phyloP scores from a whole-genome alignment of 2,888 invertebrate species.

The Adela reaumurella region DNA sequence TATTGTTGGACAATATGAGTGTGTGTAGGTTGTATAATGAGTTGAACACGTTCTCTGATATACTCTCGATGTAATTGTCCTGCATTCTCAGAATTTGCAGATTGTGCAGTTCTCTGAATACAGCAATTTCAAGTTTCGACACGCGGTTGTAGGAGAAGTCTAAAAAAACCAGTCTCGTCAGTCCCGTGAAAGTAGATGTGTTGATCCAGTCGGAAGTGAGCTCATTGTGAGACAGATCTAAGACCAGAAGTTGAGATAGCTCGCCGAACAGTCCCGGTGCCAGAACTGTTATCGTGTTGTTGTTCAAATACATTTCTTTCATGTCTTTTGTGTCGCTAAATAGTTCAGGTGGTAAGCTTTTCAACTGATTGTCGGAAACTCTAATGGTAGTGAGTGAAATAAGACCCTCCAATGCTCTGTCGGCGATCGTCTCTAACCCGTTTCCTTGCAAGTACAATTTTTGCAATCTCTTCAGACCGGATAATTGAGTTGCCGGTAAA shows the following conservation, averaged over 20 bases:
- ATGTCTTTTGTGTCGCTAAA: slow-evolving; percentile 75
- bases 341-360: slow-evolving; percentile 76
- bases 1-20: slow-evolving; percentile 76
- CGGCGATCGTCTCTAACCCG: slow-evolving; percentile 70
- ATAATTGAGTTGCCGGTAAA: slow-evolving; percentile 67
- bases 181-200: slow-evolving; percentile 73
- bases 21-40: slow-evolving; percentile 76
- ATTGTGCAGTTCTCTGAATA: slow-evolving; percentile 75
- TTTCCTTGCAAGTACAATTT: slow-evolving; percentile 75
- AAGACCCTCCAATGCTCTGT: slow-evolving; percentile 74
- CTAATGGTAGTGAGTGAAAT: slow-evolving; percentile 69
- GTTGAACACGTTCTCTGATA: slow-evolving; percentile 76
- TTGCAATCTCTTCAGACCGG: slow-evolving; percentile 66
- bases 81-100: slow-evolving; percentile 77
- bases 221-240: slow-evolving; percentile 77
- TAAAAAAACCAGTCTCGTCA: slow-evolving; percentile 71
- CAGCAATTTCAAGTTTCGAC: slow-evolving; percentile 68
- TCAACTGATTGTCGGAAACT: slow-evolving; percentile 76
- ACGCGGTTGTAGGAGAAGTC: slow-evolving; percentile 76
- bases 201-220: slow-evolving; percentile 80
- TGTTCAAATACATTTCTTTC: slow-evolving; percentile 76
- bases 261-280: slow-evolving; percentile 78
- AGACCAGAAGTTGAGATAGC: slow-evolving; percentile 67
- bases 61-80: slow-evolving; percentile 71
- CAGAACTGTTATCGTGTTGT: slow-evolving; percentile 77